These are phyloP conservation scores for Myotis lucifugus DNA, from an alignment of 2,113 vertebrate species.

Conservation along the genomic window DNA sequence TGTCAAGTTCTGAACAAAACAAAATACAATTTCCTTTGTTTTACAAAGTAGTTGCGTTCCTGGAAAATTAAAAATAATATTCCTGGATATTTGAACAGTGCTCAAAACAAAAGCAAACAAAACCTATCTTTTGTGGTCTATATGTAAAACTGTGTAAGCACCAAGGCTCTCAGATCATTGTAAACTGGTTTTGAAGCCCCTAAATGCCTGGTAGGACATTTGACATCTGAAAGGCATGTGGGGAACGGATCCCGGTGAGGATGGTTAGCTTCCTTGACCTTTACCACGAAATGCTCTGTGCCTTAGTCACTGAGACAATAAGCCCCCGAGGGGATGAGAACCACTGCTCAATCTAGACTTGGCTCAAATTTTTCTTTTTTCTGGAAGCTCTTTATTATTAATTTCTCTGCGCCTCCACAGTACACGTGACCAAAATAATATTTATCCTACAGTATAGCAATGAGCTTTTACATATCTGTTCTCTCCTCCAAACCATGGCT, in stretches of 20 bases:
- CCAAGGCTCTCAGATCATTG: background rate
- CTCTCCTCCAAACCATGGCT: background rate
- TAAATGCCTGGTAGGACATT: background rate
- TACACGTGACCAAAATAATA: background rate
- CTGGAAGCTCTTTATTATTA: slow-evolving; percentile 5
- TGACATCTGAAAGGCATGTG: background rate
- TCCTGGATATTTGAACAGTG: background rate
- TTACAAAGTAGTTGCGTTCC: background rate
- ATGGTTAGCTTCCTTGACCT: background rate
- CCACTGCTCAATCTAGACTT: background rate
- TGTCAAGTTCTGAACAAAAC: slow-evolving; percentile 44
- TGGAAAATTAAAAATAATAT: slow-evolving; percentile 21
- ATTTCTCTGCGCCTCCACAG: background rate
- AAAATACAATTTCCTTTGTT: slow-evolving; percentile 27
- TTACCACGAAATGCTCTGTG: background rate
- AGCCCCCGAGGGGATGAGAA: background rate
- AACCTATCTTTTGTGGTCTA: background rate
- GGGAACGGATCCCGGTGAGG: background rate
- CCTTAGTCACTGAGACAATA: background rate
- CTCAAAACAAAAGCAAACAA: background rate
- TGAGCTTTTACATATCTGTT: background rate
- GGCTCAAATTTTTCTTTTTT: background rate
- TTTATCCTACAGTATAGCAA: background rate
- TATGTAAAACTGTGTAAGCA: background rate
- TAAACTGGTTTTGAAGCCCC: background rate